phyloP scores from a whole-genome alignment of 1,140 invertebrate genomes.

The Triops cancriformis region DNA sequence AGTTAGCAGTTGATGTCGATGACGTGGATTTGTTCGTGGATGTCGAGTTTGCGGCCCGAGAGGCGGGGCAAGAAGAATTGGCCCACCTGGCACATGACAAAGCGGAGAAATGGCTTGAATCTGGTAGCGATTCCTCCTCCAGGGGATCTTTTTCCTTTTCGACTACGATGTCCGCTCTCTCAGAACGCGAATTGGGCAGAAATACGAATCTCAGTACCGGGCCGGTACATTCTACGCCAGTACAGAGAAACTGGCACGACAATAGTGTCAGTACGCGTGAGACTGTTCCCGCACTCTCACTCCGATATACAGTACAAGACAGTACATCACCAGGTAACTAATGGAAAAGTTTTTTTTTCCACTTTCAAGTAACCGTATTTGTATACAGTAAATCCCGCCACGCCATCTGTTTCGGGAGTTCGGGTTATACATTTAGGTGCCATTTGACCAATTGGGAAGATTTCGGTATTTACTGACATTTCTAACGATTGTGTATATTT shows the following conservation, averaged over 20 bases:
- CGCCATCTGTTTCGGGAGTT: not conserved
- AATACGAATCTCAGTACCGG: not conserved
- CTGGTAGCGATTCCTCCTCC: not conserved
- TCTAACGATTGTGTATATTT: too few species aligned
- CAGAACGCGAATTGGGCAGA: not conserved
- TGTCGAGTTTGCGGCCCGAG: not conserved
- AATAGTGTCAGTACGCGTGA: not conserved
- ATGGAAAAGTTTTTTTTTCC: not conserved
- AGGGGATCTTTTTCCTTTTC: not conserved
- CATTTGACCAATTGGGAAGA: not conserved
- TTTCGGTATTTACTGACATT: too few species aligned
- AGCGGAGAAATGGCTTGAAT: not conserved
- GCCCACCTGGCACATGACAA: not conserved
- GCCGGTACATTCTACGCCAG: not conserved
- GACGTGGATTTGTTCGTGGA: constrained; percentile 13
- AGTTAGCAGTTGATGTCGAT: not conserved
- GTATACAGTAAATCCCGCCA: not conserved
- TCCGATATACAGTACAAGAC: not conserved
- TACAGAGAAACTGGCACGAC: not conserved
- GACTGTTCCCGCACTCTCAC: not conserved
- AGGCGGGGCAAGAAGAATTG: not conserved
- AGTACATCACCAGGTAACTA: not conserved
- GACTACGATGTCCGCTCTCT: not conserved
- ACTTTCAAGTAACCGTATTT: not conserved
- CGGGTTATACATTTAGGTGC: not conserved